Evolutionary conservation across 2,888 invertebrate species (phyloP).

Genomic region (Morinoia aosen): DNA sequence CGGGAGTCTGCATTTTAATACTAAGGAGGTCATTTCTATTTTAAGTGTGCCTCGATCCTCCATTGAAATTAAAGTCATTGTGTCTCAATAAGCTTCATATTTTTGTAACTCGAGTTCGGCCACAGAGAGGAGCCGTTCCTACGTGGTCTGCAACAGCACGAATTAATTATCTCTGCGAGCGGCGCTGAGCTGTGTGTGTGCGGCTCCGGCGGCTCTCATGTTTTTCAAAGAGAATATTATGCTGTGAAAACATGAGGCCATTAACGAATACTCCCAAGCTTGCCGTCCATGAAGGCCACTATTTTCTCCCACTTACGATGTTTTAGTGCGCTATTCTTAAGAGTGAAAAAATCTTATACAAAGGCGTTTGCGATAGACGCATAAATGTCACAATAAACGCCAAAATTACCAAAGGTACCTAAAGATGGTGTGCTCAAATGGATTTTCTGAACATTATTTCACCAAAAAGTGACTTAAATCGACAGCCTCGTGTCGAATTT

Average conservation of each 20-base stretch:
- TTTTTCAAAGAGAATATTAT: background rate
- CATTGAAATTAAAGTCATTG: too few species aligned
- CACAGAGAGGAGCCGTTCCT: background rate
- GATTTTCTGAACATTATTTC: too few species aligned
- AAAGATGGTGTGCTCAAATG: background rate
- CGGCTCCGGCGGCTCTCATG: background rate
- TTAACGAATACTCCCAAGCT: background rate
- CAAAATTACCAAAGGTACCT: background rate
- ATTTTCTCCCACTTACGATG: background rate
- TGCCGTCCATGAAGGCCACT: background rate
- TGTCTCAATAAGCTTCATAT: too few species aligned
- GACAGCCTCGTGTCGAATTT: too few species aligned
- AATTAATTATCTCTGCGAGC: background rate
- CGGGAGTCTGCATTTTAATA: too few species aligned
- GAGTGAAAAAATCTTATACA: background rate
- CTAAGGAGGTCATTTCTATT: too few species aligned
- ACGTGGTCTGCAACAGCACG: background rate
- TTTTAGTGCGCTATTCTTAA: background rate
- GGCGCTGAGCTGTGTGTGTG: background rate
- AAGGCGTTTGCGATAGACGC: background rate
- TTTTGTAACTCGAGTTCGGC: too few species aligned
- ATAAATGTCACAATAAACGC: background rate
- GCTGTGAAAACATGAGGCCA: background rate
- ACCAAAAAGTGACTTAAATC: too few species aligned
- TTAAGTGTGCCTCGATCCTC: too few species aligned